These are phyloP conservation scores for Delphinapterus leucas DNA, from an alignment of 2,113 vertebrate species.

Conservation along the genomic window DNA sequence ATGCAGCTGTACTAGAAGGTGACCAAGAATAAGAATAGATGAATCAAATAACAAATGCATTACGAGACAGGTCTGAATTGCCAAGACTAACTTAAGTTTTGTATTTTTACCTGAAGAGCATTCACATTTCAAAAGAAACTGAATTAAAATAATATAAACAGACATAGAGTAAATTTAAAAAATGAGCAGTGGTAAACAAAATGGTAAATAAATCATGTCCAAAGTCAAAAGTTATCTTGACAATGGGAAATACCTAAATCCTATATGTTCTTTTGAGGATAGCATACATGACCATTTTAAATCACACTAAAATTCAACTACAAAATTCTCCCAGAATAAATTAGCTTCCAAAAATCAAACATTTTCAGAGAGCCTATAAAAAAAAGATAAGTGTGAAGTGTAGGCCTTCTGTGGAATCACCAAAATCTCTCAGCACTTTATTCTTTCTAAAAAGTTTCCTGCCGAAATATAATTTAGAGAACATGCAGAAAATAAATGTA, in stretches of 20 bases:
- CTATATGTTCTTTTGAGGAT: slow-evolving; percentile 68
- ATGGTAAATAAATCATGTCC: neutral
- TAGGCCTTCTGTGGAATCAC: slow-evolving; percentile 76
- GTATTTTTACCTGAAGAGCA: slow-evolving; percentile 50
- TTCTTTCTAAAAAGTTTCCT: slow-evolving; percentile 74
- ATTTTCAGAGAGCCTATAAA: slow-evolving; percentile 73
- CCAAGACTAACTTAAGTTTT: neutral
- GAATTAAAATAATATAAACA: neutral
- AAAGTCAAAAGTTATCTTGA: slow-evolving; percentile 50
- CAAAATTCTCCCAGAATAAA: slow-evolving; percentile 75
- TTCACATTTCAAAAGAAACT: slow-evolving; percentile 47
- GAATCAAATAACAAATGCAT: slow-evolving; percentile 53
- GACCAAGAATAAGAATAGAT: slow-evolving; percentile 70
- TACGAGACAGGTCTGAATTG: slow-evolving; percentile 16
- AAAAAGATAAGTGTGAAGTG: slow-evolving; percentile 75
- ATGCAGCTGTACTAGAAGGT: slow-evolving; percentile 79
- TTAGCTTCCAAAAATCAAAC: slow-evolving; percentile 75
- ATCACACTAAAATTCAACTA: slow-evolving; percentile 71
- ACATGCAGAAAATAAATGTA: slow-evolving; percentile 74
- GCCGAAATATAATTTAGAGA: slow-evolving; percentile 68
- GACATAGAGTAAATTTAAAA: neutral
- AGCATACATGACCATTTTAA: slow-evolving; percentile 68
- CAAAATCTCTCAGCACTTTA: slow-evolving; percentile 75
- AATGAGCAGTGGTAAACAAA: slow-evolving; percentile 6
- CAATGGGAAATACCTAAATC: slow-evolving; percentile 60